A percentile compares a stretch with the other conserved stretches of the same genome.
Evolutionary conservation across 2,888 invertebrate genomes (phyloP).

Genomic region (Ormia ochracea): DNA sequence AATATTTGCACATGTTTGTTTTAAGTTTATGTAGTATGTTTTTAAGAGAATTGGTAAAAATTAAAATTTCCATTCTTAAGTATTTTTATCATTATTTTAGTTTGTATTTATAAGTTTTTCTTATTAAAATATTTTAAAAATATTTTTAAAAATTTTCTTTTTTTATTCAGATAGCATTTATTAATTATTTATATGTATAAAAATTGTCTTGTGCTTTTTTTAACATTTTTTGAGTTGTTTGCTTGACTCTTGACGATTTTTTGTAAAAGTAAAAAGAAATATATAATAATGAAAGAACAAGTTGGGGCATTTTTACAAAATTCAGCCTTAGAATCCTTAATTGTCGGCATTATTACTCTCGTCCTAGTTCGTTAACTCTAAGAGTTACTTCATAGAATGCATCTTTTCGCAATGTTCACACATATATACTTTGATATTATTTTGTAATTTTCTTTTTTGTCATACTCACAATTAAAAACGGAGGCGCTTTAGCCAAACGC

Average conservation of each 20-base stretch:
- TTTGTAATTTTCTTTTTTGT: too few species aligned
- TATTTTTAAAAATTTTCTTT: constrained; percentile 28
- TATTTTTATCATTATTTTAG: constrained; percentile 39
- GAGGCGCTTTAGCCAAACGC: too few species aligned
- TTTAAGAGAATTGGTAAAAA: constrained; percentile 49
- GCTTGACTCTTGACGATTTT: constrained; percentile 21
- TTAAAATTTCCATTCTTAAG: constrained; percentile 11
- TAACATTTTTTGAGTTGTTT: constrained; percentile 50
- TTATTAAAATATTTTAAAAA: constrained; percentile 48
- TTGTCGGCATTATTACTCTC: too few species aligned
- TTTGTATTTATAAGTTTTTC: neutral
- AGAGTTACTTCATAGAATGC: too few species aligned
- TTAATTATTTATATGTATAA: constrained; percentile 48
- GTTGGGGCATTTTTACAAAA: neutral
- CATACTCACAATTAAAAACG: too few species aligned
- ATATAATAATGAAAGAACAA: constrained; percentile 21
- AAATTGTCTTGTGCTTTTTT: constrained; percentile 61
- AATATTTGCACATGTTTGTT: constrained; percentile 53
- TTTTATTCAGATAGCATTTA: constrained; percentile 48
- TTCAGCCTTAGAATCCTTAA: too few species aligned
- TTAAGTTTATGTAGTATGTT: constrained; percentile 6
- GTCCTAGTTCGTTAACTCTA: too few species aligned
- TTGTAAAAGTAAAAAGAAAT: neutral
- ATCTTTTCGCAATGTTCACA: too few species aligned
- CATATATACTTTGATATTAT: too few species aligned